These are phyloP conservation scores for Manis javanica DNA, from an alignment of 2,797 vertebrate genomes.

Conservation along the genomic window DNA sequence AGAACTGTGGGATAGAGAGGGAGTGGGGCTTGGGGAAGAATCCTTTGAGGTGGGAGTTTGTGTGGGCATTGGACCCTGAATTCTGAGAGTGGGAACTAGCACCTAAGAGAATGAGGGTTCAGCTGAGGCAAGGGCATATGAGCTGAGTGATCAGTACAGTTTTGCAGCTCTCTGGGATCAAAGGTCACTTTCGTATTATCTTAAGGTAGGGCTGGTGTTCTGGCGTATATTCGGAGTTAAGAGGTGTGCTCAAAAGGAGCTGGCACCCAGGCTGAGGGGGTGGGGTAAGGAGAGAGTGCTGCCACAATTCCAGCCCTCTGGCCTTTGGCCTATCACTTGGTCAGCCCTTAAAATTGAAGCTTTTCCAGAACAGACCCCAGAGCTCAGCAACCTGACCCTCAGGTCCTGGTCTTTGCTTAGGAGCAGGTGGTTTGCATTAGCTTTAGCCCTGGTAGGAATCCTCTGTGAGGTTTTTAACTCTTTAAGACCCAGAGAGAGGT, in stretches of 20 bases:
- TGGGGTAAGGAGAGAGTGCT: neutral
- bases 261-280: neutral
- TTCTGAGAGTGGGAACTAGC: slow-evolving; percentile 43
- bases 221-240: neutral
- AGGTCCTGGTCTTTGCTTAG: slow-evolving; percentile 42
- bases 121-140: neutral
- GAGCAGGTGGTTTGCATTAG: slow-evolving; percentile 81
- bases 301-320: neutral
- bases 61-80: slow-evolving; percentile 22
- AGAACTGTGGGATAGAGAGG: neutral
- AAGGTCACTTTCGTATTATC: slow-evolving; percentile 71
- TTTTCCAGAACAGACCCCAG: slow-evolving; percentile 62
- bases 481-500: slow-evolving; percentile 36
- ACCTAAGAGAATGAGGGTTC: slow-evolving; percentile 33
- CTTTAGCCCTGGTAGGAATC: slow-evolving; percentile 56
- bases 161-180: slow-evolving; percentile 59
- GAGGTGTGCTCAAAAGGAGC: slow-evolving; percentile 18
- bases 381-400: slow-evolving; percentile 70
- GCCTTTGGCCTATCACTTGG: slow-evolving; percentile 42
- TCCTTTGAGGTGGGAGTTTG: slow-evolving; percentile 45
- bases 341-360: slow-evolving; percentile 42
- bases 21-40: neutral
- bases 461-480: slow-evolving; percentile 65
- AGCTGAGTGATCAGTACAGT: neutral
- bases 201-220: slow-evolving; percentile 50